Conservation (phyloP, 2,888 invertebrate genomes). For the Drosophila gaucha region DNA sequence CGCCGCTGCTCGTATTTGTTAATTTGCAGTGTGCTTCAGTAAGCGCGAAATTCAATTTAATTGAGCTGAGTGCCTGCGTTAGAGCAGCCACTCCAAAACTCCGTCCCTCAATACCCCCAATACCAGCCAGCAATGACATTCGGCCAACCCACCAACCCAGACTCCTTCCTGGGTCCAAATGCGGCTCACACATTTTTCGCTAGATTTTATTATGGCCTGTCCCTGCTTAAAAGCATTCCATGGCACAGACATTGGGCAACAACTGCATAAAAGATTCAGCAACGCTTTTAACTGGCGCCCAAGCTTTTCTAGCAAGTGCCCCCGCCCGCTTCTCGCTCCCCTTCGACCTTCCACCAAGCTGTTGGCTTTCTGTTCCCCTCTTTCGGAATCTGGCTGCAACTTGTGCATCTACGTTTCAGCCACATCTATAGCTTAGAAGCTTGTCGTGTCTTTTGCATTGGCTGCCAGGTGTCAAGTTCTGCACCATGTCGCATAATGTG, state of each 20-base stretch:
- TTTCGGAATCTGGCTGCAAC: conserved; percentile 25
- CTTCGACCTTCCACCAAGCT: too few relatives aligned
- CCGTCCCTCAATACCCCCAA: conserved; percentile 1
- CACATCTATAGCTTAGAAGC: conserved; percentile 51
- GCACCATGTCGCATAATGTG: conserved; percentile 80
- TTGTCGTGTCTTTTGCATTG: conserved; percentile 55
- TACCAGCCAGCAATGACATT: too few relatives aligned
- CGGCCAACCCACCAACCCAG: conserved; percentile 28
- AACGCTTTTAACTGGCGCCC: conserved; percentile 77
- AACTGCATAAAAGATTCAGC: conserved; percentile 79
- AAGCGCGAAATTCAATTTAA: conserved; percentile 82
- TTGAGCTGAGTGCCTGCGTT: conserved; percentile 78
- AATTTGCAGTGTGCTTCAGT: conserved; percentile 80
- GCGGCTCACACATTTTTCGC: conserved; percentile 71
- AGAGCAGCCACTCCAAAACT: conserved; percentile 19
- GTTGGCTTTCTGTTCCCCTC: not conserved
- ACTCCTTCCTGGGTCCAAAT: conserved; percentile 17
- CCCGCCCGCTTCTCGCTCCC: not conserved
- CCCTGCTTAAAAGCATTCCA: conserved; percentile 75
- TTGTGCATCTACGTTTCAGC: too few relatives aligned
- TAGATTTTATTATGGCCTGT: conserved; percentile 79
- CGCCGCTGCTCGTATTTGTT: conserved; percentile 64
- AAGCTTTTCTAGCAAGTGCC: conserved; percentile 34
- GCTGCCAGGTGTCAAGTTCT: conserved; percentile 75
- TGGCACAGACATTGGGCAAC: conserved; percentile 57